Evolutionary conservation across 1,140 invertebrate species (phyloP).

Genomic region (Agrypnia vestita): DNA sequence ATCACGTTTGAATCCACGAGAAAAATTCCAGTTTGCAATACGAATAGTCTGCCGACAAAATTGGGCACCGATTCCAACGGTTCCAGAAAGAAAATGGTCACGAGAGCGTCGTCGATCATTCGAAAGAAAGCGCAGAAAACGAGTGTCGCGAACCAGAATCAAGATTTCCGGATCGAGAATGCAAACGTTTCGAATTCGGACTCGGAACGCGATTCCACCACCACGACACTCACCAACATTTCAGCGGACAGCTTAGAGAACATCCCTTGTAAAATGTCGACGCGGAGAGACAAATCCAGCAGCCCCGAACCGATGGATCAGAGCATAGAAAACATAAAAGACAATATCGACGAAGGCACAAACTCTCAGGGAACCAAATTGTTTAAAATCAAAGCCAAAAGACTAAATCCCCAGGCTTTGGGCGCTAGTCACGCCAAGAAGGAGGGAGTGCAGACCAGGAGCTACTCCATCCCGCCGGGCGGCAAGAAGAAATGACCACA

Average conservation of each 20-base stretch:
- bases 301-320: conserved; percentile 71
- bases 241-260: conserved; percentile 69
- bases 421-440: conserved; percentile 64
- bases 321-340: conserved; percentile 66
- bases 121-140: conserved; percentile 68
- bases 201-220: conserved; percentile 68
- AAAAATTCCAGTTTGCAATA: conserved; percentile 22
- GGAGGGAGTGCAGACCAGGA: conserved; percentile 64
- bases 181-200: conserved; percentile 62
- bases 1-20: conserved; percentile 37
- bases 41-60: conserved; percentile 44
- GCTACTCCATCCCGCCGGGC: conserved; percentile 12
- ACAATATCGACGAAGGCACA: conserved; percentile 67
- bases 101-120: conserved; percentile 67
- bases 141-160: conserved; percentile 24
- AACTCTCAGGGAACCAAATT: conserved; percentile 71
- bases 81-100: conserved; percentile 67
- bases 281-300: conserved; percentile 68
- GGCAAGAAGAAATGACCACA: conserved; percentile 58
- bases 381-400: conserved; percentile 70
- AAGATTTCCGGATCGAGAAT: conserved; percentile 63
- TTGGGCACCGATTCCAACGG: conserved; percentile 58
- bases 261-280: conserved; percentile 68
- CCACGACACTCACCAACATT: conserved; percentile 70
- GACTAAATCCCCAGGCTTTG: conserved; percentile 62